Conservation (phyloP, 1,140 invertebrate genomes). For the Trichonephila clavata region DNA sequence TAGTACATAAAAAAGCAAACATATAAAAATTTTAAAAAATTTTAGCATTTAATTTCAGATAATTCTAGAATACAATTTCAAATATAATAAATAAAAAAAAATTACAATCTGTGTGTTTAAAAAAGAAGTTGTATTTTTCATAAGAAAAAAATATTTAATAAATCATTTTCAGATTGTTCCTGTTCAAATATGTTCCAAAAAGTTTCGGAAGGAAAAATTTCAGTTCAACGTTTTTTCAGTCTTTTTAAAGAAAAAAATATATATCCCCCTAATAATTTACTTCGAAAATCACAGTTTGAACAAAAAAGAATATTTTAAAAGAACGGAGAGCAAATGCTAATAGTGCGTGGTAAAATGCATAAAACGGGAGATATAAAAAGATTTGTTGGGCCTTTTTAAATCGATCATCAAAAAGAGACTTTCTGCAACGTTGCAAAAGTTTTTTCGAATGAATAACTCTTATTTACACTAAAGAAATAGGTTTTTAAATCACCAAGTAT, state of each 20-base stretch:
- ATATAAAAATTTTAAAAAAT: too few relatives aligned
- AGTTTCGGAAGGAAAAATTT: neutral
- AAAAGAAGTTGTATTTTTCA: neutral
- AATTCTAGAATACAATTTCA: too few relatives aligned
- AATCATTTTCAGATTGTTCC: neutral
- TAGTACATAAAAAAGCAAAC: too few relatives aligned
- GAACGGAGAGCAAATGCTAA: constrained; percentile 7
- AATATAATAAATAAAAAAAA: too few relatives aligned
- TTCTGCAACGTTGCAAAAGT: neutral
- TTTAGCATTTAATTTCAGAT: too few relatives aligned
- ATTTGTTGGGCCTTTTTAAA: neutral
- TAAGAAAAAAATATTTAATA: neutral
- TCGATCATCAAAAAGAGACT: neutral
- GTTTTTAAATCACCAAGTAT: neutral
- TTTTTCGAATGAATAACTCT: neutral
- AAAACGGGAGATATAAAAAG: constrained; percentile 18
- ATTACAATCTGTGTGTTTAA: too few relatives aligned
- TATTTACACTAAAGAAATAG: neutral
- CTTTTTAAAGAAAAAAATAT: neutral
- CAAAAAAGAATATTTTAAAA: neutral
- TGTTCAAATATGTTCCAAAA: neutral
- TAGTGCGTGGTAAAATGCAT: constrained; percentile 25
- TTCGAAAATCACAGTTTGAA: neutral
- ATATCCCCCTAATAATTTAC: constrained; percentile 4
- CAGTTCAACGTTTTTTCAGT: neutral